A percentile compares a stretch with the other conserved stretches of the same genome.
These are phyloP conservation scores for Tetranychus urticae DNA, from an alignment of 1,140 invertebrate species.

Conservation along the genomic window DNA sequence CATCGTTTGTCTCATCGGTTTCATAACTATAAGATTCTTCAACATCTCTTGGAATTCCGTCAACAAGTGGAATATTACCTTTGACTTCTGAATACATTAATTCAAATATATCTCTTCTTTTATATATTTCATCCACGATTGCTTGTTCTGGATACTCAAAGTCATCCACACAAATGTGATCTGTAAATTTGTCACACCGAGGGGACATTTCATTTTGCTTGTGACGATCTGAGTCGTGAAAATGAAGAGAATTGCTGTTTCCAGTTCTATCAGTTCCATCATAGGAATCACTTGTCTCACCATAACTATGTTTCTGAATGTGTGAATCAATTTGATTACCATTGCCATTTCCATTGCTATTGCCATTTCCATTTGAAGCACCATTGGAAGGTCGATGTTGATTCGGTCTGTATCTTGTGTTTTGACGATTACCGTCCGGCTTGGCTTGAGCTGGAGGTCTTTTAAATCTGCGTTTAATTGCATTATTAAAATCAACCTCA, in stretches of 20 bases:
- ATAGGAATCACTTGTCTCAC: not conserved
- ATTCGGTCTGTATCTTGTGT: not conserved
- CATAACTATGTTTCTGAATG: not conserved
- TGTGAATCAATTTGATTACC: not conserved
- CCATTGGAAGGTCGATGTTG: not conserved
- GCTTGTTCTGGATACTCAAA: constrained; percentile 42
- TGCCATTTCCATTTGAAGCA: not conserved
- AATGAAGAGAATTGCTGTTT: not conserved
- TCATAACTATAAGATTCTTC: constrained; percentile 31
- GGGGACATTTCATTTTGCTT: constrained; percentile 2
- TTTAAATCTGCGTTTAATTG: not conserved
- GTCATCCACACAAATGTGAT: constrained; percentile 43
- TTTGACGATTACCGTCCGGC: not conserved
- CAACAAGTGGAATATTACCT: constrained; percentile 21
- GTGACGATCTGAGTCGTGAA: not conserved
- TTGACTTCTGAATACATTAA: constrained; percentile 41
- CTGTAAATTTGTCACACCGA: constrained; percentile 43
- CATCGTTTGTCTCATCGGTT: constrained; percentile 27
- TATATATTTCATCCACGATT: constrained; percentile 43
- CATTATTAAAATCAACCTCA: not conserved
- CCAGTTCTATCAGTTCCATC: not conserved
- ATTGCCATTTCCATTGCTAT: not conserved
- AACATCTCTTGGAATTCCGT: constrained; percentile 29
- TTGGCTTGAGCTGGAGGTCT: not conserved
- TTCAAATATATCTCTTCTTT: constrained; percentile 38